A percentile compares a stretch with the other conserved stretches of the same genome.
Evolutionary conservation across 2,797 vertebrate species (phyloP).

Genomic region (Gorsachius magnificus): DNA sequence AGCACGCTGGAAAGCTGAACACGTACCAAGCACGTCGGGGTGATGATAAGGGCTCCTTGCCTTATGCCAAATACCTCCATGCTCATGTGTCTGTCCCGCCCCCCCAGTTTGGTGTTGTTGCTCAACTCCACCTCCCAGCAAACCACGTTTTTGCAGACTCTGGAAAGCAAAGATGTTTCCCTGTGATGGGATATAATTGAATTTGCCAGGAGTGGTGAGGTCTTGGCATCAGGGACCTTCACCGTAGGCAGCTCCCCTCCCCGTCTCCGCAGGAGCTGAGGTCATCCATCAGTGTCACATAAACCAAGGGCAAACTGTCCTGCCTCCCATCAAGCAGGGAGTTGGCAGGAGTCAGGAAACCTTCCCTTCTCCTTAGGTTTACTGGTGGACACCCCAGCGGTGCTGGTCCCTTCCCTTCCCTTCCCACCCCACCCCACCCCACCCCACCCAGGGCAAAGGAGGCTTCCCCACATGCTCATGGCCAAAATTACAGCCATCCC

Average conservation of each 20-base stretch:
- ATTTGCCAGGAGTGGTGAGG: background rate
- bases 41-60: background rate
- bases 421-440: background rate
- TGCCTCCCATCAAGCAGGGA: background rate
- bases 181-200: accelerated
- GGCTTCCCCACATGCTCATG: background rate
- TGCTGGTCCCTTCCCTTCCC: background rate
- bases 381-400: background rate
- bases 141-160: background rate
- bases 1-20: background rate
- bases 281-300: background rate
- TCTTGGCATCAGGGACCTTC: background rate
- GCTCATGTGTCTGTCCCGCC: background rate
- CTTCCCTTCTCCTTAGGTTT: background rate
- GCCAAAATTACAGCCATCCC: background rate
- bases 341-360: background rate
- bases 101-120: background rate
- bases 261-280: background rate
- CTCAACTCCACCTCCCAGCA: background rate
- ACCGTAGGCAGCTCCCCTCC: background rate
- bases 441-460: background rate
- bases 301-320: background rate
- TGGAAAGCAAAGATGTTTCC: background rate
- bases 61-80: background rate
- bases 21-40: background rate